Evolutionary conservation across 2,113 vertebrate species (phyloP).

Genomic region (Pandion haliaetus): DNA sequence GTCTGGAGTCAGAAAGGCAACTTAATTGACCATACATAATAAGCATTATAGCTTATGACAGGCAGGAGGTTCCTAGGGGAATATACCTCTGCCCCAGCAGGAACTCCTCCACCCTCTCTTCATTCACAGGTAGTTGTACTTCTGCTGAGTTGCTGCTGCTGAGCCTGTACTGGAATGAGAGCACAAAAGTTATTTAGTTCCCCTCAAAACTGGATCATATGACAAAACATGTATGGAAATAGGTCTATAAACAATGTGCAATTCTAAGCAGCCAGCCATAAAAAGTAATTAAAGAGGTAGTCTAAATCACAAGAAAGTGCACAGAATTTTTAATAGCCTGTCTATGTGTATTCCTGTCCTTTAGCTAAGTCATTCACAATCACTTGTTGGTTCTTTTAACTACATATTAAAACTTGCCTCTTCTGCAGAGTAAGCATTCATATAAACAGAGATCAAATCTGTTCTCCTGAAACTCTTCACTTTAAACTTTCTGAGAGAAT

Average conservation of each 20-base stretch:
- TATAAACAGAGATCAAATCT: background rate
- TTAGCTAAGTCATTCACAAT: slow-evolving; percentile 20
- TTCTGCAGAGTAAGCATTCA: background rate
- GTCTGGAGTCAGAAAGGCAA: background rate
- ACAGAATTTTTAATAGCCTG: slow-evolving; percentile 57
- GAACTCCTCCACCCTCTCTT: background rate
- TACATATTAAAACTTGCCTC: background rate
- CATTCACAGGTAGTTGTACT: background rate
- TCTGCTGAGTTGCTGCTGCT: background rate
- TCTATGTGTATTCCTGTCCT: background rate
- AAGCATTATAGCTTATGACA: background rate
- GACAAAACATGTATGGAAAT: slow-evolving; percentile 16
- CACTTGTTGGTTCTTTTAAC: slow-evolving; percentile 13
- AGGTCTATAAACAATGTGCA: slow-evolving; percentile 37
- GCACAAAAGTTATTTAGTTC: background rate
- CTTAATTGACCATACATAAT: background rate
- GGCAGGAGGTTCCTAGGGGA: background rate
- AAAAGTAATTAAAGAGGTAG: slow-evolving; percentile 66
- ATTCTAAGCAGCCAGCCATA: slow-evolving; percentile 45
- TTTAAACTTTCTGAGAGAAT: background rate
- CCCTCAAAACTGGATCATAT: background rate
- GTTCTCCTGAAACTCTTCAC: background rate
- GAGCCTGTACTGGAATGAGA: background rate
- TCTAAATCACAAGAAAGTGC: slow-evolving; percentile 67
- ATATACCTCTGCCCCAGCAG: background rate